These are phyloP conservation scores for Drusus annulatus DNA, from an alignment of 1,140 invertebrate genomes.

Conservation along the genomic window DNA sequence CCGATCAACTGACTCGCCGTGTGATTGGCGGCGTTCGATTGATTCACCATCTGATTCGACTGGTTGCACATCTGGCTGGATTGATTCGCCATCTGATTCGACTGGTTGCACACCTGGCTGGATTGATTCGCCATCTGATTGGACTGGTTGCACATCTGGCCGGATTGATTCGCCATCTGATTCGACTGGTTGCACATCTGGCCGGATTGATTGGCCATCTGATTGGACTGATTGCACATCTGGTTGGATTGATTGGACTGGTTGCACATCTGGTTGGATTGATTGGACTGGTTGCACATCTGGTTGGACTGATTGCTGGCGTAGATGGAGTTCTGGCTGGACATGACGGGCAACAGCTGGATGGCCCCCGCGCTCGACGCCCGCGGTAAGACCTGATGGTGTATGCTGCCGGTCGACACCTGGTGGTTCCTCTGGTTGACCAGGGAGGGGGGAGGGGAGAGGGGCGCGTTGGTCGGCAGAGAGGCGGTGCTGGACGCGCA, in stretches of 20 bases:
- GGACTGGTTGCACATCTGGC: background rate
- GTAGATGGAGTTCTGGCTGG: too few species aligned
- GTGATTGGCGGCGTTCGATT: conserved; percentile 55
- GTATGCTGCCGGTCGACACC: conserved; percentile 58
- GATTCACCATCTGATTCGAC: conserved; percentile 46
- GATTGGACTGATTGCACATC: background rate
- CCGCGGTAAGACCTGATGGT: background rate
- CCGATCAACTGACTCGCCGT: conserved; percentile 49
- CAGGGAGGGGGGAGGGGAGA: conserved; percentile 43
- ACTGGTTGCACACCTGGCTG: background rate
- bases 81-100: background rate
- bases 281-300: background rate
- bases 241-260: background rate
- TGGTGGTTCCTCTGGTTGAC: conserved; percentile 62
- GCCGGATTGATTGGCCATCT: background rate
- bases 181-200: background rate
- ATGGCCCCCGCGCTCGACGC: too few species aligned
- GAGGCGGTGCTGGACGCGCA: conserved; percentile 47
- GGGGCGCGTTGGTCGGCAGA: conserved; percentile 32
- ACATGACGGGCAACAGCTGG: too few species aligned
- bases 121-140: background rate
- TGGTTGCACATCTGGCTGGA: background rate
- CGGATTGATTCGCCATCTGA: background rate
- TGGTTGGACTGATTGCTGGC: background rate
- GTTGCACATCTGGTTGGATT: background rate